Conservation (phyloP, 2,888 invertebrate species). For the Brachyptera risi region DNA sequence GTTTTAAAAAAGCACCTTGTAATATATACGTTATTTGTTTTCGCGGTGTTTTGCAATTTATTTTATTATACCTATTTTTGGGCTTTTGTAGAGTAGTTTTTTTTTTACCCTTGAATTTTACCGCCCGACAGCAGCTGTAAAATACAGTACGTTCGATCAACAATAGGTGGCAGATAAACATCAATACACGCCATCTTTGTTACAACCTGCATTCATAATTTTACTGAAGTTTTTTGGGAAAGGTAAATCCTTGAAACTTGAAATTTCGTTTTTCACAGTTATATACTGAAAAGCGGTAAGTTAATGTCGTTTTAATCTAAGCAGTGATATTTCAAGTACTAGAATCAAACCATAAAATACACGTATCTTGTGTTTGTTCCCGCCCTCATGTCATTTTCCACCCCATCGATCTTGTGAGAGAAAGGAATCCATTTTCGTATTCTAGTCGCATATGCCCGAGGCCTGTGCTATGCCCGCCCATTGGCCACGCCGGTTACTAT, state of each 20-base stretch:
- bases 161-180: constrained; percentile 32
- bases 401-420: constrained; percentile 29
- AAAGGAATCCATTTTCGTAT: constrained; percentile 29
- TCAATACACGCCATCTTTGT: constrained; percentile 33
- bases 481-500: constrained; percentile 27
- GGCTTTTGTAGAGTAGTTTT: neutral
- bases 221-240: constrained; percentile 25
- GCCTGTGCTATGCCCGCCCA: neutral
- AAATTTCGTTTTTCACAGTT: constrained; percentile 16
- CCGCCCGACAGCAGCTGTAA: neutral
- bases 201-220: constrained; percentile 29
- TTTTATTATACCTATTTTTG: neutral
- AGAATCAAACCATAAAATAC: too few relatives aligned
- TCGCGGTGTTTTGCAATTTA: neutral
- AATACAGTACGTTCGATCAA: constrained; percentile 29
- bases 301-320: too few relatives aligned
- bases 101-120: neutral
- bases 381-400: neutral
- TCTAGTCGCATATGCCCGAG: constrained; percentile 10
- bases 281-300: neutral
- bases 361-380: too few relatives aligned
- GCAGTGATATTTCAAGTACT: too few relatives aligned
- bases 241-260: constrained; percentile 21
- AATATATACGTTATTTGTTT: neutral
- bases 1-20: neutral